Conservation (phyloP, 2,797 vertebrate genomes). For the Leptoclinus maculatus region DNA sequence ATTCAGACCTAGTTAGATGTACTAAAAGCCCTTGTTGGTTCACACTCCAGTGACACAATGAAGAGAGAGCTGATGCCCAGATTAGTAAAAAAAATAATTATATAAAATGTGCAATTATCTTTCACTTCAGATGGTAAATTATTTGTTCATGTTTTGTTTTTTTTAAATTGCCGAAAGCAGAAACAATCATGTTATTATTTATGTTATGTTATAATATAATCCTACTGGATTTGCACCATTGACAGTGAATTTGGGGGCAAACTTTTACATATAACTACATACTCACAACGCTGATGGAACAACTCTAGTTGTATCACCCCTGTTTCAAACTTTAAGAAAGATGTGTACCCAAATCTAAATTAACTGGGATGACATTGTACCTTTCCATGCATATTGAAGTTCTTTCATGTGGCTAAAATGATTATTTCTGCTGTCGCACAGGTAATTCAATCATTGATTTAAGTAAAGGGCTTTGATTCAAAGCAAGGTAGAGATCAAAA, state of each 20-base stretch:
- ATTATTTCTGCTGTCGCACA: slow-evolving; percentile 31
- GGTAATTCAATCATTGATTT: slow-evolving; percentile 51
- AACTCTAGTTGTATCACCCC: neutral
- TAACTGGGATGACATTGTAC: neutral
- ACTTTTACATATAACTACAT: neutral
- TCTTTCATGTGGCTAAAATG: slow-evolving; percentile 42
- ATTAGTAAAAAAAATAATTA: neutral
- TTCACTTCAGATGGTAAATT: neutral
- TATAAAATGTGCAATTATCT: neutral
- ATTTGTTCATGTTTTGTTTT: too few relatives aligned
- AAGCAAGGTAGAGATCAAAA: slow-evolving; percentile 46
- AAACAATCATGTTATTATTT: neutral
- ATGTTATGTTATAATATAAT: neutral
- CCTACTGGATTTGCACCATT: neutral
- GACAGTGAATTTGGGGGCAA: neutral
- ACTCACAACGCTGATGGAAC: neutral
- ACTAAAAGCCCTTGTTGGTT: slow-evolving; percentile 30
- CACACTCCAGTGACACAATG: slow-evolving; percentile 5
- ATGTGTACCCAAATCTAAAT: neutral
- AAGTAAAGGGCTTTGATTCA: slow-evolving; percentile 50
- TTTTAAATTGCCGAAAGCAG: neutral
- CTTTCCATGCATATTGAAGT: slow-evolving; percentile 19
- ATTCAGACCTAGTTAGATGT: slow-evolving; percentile 51
- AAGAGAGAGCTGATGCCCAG: neutral
- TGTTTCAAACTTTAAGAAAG: slow-evolving; percentile 15